Percentiles rank a stretch among this genome's conserved stretches.
Evolutionary conservation across 2,113 vertebrate species (phyloP).

Genomic region (Centropus bengalensis): DNA sequence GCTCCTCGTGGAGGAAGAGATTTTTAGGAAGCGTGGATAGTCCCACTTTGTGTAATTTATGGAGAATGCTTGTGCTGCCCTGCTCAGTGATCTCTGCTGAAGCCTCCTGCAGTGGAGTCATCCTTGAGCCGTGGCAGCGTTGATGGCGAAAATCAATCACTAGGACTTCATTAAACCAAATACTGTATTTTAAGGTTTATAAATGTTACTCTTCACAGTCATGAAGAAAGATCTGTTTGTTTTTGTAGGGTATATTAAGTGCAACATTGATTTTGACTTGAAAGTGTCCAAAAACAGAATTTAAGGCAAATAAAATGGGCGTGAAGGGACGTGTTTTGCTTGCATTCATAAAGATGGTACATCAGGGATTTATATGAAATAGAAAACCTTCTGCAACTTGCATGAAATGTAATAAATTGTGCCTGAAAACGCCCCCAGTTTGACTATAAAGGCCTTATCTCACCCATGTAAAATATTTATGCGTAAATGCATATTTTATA

Average conservation of each 20-base stretch:
- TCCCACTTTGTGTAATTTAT: neutral
- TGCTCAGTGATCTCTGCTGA: neutral
- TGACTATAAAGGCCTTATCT: conserved; percentile 67
- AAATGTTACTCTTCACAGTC: conserved; percentile 52
- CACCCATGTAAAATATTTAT: conserved; percentile 69
- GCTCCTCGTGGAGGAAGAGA: neutral
- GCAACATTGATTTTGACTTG: conserved; percentile 66
- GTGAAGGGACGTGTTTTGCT: conserved; percentile 50
- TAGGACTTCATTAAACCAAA: conserved; percentile 20
- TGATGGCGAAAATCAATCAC: conserved; percentile 27
- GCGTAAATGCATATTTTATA: conserved; percentile 67
- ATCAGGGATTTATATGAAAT: conserved; percentile 67
- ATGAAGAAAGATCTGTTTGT: conserved; percentile 42
- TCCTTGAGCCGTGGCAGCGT: neutral
- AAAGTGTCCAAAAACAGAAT: conserved; percentile 64
- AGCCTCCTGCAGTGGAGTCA: neutral
- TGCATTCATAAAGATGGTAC: conserved; percentile 54
- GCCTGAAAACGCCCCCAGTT: conserved; percentile 58
- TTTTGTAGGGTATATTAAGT: conserved; percentile 34
- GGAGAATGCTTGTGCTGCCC: neutral
- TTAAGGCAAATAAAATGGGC: conserved; percentile 59
- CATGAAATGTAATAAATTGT: conserved; percentile 63
- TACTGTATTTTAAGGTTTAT: conserved; percentile 24
- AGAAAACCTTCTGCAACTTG: conserved; percentile 64
- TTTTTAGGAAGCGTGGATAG: neutral